Evolutionary conservation across 1,140 invertebrate genomes (phyloP).

Genomic region (Scaptomyza pallida): DNA sequence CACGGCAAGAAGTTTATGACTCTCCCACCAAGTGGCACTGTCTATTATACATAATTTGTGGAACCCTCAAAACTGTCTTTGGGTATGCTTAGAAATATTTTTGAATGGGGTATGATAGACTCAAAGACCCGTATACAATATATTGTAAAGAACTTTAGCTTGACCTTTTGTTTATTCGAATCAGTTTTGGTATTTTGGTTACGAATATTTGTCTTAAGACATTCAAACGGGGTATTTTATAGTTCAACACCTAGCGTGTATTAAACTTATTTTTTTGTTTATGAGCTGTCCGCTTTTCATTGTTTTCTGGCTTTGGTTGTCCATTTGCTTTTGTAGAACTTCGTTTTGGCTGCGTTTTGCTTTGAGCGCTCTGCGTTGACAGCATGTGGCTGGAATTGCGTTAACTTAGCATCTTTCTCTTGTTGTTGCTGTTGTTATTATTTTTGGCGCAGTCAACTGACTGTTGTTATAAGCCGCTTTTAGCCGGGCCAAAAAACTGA

Average conservation of each 20-base stretch:
- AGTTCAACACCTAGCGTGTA: background rate
- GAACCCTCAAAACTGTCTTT: slow-evolving; percentile 9
- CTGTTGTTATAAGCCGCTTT: slow-evolving; percentile 78
- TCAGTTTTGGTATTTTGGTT: no score
- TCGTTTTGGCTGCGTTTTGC: slow-evolving; percentile 32
- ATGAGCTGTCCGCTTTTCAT: slow-evolving; percentile 38
- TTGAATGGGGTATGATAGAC: background rate
- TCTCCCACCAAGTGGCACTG: slow-evolving; percentile 15
- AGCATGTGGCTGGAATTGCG: slow-evolving; percentile 79
- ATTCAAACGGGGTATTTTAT: slow-evolving; percentile 3
- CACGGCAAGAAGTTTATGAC: slow-evolving; percentile 68
- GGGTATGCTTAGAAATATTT: background rate
- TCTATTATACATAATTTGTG: slow-evolving; percentile 61
- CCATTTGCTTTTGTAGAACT: slow-evolving; percentile 54
- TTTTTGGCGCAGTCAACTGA: slow-evolving; percentile 46
- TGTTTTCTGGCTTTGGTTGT: slow-evolving; percentile 40
- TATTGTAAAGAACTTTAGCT: no score
- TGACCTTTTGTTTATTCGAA: no score
- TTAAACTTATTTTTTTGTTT: slow-evolving; percentile 56
- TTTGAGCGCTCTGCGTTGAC: slow-evolving; percentile 62
- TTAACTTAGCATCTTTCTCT: slow-evolving; percentile 73
- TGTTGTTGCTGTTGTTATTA: slow-evolving; percentile 31
- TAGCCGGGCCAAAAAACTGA: slow-evolving; percentile 60
- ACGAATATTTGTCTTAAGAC: background rate
- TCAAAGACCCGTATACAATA: no score